These are phyloP conservation scores for Melanostigma gelatinosum DNA, from an alignment of 2,113 vertebrate genomes.

Conservation along the genomic window DNA sequence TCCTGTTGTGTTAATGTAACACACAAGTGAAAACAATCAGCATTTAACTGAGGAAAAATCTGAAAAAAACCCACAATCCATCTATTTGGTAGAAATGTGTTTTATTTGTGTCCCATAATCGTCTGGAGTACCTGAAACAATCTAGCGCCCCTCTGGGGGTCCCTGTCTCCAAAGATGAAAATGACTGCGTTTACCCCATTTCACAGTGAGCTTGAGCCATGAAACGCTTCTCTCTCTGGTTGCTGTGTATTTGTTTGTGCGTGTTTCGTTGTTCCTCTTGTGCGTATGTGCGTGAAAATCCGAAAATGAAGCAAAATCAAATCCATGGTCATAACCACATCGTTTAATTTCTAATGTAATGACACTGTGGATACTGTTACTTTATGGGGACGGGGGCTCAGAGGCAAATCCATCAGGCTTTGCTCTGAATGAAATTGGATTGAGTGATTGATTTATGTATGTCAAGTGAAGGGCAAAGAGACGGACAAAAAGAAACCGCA, in stretches of 20 bases:
- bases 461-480: conserved; percentile 83
- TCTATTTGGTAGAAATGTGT: conserved; percentile 4
- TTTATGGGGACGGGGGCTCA: conserved; percentile 68
- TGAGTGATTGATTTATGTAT: conserved; percentile 85
- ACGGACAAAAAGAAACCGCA: conserved; percentile 68
- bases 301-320: conserved; percentile 75
- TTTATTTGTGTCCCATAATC: neutral
- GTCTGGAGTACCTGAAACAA: conserved; percentile 22
- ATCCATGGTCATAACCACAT: conserved; percentile 68
- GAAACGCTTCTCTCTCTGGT: conserved; percentile 10
- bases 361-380: conserved; percentile 64
- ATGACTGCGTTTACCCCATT: conserved; percentile 23
- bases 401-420: conserved; percentile 75
- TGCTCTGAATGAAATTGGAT: conserved; percentile 78
- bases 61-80: neutral
- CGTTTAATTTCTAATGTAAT: conserved; percentile 77
- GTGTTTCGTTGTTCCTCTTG: conserved; percentile 28
- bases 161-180: neutral
- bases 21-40: neutral
- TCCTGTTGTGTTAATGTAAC: neutral
- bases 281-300: conserved; percentile 28
- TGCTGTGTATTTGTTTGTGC: conserved; percentile 7
- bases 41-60: neutral
- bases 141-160: conserved; percentile 3
- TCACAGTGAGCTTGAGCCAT: neutral